phyloP scores from a whole-genome alignment of 2,113 vertebrate species.

The Alosa alosa region DNA sequence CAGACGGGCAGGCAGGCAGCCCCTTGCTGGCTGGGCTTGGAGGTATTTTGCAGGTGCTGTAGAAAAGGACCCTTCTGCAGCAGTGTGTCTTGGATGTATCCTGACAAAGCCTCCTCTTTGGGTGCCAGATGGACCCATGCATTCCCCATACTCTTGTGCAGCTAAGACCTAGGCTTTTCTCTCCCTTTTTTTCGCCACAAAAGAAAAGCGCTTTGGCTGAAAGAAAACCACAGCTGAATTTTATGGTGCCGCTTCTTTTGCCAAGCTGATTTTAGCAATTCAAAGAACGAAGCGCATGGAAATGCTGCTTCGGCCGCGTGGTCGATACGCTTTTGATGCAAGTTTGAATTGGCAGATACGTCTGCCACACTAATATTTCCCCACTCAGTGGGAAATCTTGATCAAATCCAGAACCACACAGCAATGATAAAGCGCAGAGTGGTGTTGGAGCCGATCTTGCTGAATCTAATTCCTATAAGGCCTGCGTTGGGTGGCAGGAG shows the following conservation, averaged over 20 bases:
- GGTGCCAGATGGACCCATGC: constrained; percentile 79
- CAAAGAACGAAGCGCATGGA: constrained; percentile 72
- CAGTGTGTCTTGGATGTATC: constrained; percentile 73
- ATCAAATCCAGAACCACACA: constrained; percentile 65
- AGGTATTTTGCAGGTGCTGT: constrained; percentile 76
- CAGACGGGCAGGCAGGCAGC: constrained; percentile 16
- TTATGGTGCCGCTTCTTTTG: constrained; percentile 76
- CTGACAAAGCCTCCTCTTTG: constrained; percentile 73
- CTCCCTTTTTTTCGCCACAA: constrained; percentile 60
- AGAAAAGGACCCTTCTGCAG: constrained; percentile 75
- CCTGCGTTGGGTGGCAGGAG: constrained; percentile 63
- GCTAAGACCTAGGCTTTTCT: constrained; percentile 78
- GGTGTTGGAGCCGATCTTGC: constrained; percentile 61
- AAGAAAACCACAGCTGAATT: constrained; percentile 81
- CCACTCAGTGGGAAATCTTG: constrained; percentile 72
- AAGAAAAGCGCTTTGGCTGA: constrained; percentile 82
- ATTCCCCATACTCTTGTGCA: constrained; percentile 73
- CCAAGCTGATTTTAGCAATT: constrained; percentile 82
- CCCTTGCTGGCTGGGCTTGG: constrained; percentile 48
- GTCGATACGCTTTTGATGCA: constrained; percentile 68
- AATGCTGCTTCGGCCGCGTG: constrained; percentile 67
- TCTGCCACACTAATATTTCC: constrained; percentile 74
- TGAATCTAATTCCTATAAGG: constrained; percentile 63
- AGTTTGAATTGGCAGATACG: constrained; percentile 75
- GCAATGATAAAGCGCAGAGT: constrained; percentile 57